Base-by-base conservation (phyloP, 2,797 vertebrate genomes). In the Coilia nasus region DNA sequence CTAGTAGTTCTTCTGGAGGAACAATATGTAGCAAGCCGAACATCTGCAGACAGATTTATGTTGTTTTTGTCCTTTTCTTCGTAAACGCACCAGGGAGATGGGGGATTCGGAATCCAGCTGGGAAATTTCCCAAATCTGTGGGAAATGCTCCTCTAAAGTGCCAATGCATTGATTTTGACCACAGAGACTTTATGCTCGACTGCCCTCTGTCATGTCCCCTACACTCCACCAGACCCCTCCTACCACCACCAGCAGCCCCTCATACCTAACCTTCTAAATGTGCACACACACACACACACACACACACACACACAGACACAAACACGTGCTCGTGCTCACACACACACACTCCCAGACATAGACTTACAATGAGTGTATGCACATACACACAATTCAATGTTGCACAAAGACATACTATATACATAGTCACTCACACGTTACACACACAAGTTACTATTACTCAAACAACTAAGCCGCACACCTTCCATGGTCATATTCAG, bases 111-210 rank as follows among this genome's bases (percentile, higher is more conserved):
- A 90, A 91, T 87, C 78, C 75, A 59, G 80, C 50, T 44, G 71
- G 87, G 91, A 87, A 93, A 92, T 92, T 92, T 93, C 89, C 93
- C 93, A 93, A 94, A 94, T 94, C 92, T 93, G 94, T 91, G 56
- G 87, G 84, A 91, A 50, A 86, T 89, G 89, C 92, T 93, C 93
- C 92, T 92, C 92, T 91, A 95, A 94, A 96, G 95, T 95, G 94
- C 92, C 94, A 92, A 91, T 93, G 94, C 94, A 96, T 95, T 95
- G 94, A 96, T 96, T 96, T 94, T 93, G 92, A 92, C 94, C 91
- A 90, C 90, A 88, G 89, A 92, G 92, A 89, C 91, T 91, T 95
- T 94, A 93, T 92, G 88, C 90, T 31, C 83, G 88, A 89, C 87
- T 93, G 93, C 90, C 83, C 91, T 86, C 88, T 87, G 86, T 78